Evolutionary conservation across 2,113 vertebrate genomes (phyloP), one percentile per base, ranked within the genome.

Genomic region (Pomatostomus ruficeps): DNA sequence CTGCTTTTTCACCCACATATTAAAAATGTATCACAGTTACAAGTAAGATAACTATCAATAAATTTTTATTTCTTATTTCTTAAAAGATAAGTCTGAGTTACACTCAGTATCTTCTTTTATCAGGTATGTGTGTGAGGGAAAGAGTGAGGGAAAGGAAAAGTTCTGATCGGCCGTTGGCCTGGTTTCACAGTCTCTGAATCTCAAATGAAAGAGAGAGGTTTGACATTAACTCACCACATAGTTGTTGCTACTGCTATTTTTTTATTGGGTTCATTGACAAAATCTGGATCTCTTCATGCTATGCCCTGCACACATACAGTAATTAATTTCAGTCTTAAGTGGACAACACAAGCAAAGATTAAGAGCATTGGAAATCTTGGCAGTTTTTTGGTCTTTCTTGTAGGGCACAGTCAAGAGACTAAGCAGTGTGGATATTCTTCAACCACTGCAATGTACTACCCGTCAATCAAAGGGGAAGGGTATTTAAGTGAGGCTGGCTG

Each of bases 1-100:
- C 20, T 91, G 28, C 29, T 90, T 14, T 86, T 93, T 93, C 46
- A 90, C 48, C 26, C 55, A 67, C 54, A 23, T 21, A 36, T 86
- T 75, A 91, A 91, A 94, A 88, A 94, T 29, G 5, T 45, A 3
- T 67, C 66, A 51, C 35, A 55, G 40, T 55, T 58, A 58, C 51
- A 88, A 52, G 33, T 59, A 89, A 88, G n/a, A 54, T 67, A 84
- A 89, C 42, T 57, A 40, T 12, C 43, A 57, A 58, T 35, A 13
- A 46, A 14, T 80, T 78, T 88, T 93, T 86, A 59, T 70, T 84
- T 85, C 46, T 63, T 49, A 8, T 43, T 65, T 84, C 21, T 75
- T 75, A 88, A 55, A 83, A 81, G 10, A 80, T 51, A 78, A 81
- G 38, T 54, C 51, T 55, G 42, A 81, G 73, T 61, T 72, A 51